Conservation (phyloP, 2,797 vertebrate genomes). For the Discoglossus pictus region DNA sequence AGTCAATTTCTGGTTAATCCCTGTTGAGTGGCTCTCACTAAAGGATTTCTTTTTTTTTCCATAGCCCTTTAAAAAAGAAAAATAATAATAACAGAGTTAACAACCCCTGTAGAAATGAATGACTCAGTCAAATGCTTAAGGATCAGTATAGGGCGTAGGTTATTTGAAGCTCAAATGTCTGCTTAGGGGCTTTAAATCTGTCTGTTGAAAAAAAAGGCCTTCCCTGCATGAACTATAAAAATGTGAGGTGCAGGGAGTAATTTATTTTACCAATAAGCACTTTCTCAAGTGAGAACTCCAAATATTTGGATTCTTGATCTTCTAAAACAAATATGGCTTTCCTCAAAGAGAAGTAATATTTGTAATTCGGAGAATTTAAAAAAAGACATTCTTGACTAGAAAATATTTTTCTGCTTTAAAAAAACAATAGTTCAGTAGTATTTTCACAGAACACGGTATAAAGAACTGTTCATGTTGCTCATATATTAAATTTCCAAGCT, state of each 20-base stretch:
- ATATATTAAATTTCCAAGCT: no score
- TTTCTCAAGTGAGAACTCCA: constrained; percentile 52
- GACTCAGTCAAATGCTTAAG: constrained; percentile 65
- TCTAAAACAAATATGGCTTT: constrained; percentile 5
- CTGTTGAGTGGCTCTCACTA: constrained; percentile 58
- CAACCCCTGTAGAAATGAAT: constrained; percentile 65
- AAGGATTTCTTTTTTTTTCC: constrained; percentile 61
- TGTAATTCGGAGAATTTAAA: background rate
- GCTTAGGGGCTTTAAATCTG: constrained; percentile 58
- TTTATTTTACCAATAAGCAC: constrained; percentile 55
- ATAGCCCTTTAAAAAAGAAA: constrained; percentile 35
- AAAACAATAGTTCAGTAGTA: no score
- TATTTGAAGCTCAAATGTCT: constrained; percentile 54
- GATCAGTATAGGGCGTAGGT: constrained; percentile 55
- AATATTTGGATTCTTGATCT: constrained; percentile 51
- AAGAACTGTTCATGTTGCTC: no score
- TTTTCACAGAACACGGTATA: no score
- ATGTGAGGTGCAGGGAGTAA: constrained; percentile 46
- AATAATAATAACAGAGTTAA: constrained; percentile 60
- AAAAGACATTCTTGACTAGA: constrained; percentile 23
- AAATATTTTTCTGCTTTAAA: background rate
- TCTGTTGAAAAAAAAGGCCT: constrained; percentile 42
- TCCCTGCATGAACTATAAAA: constrained; percentile 55
- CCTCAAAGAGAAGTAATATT: background rate
- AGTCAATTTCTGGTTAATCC: constrained; percentile 62